phyloP scores from a whole-genome alignment of 2,113 vertebrate species.

The Pimephales promelas region DNA sequence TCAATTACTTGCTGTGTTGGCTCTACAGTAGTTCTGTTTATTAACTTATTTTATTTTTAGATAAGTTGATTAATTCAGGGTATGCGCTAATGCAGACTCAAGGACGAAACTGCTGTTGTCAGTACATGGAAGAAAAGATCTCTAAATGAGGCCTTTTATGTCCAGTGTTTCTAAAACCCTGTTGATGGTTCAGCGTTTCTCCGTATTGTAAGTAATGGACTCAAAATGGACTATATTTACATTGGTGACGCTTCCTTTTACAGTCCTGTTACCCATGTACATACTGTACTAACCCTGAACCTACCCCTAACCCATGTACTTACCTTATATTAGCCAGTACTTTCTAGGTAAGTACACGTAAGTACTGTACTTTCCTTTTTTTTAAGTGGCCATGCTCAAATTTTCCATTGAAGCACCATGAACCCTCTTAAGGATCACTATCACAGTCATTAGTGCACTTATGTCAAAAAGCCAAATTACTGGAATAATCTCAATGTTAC shows the following conservation, averaged over 20 bases:
- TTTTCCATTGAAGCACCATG: background rate
- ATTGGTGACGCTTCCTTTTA: too few relatives aligned
- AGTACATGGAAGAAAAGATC: background rate
- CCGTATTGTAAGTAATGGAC: background rate
- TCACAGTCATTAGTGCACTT: slow-evolving; percentile 4
- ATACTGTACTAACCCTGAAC: too few relatives aligned
- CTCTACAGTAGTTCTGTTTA: background rate
- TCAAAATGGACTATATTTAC: background rate
- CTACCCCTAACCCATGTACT: too few relatives aligned
- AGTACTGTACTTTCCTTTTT: too few relatives aligned
- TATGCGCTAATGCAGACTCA: background rate
- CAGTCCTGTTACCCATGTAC: too few relatives aligned
- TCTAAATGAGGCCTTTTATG: slow-evolving; percentile 8
- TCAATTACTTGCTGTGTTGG: background rate
- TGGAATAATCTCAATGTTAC: slow-evolving; percentile 3
- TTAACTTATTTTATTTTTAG: background rate
- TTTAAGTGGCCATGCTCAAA: background rate
- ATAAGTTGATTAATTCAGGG: slow-evolving; percentile 4
- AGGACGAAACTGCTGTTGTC: background rate
- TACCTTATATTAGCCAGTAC: too few relatives aligned
- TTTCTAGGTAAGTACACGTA: too few relatives aligned
- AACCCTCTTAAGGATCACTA: slow-evolving; percentile 16
- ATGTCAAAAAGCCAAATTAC: background rate
- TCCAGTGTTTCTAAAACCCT: slow-evolving; percentile 3
- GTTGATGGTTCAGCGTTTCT: background rate